Base-by-base conservation (phyloP, 1,140 invertebrate species). In the Bemisia tabaci region DNA sequence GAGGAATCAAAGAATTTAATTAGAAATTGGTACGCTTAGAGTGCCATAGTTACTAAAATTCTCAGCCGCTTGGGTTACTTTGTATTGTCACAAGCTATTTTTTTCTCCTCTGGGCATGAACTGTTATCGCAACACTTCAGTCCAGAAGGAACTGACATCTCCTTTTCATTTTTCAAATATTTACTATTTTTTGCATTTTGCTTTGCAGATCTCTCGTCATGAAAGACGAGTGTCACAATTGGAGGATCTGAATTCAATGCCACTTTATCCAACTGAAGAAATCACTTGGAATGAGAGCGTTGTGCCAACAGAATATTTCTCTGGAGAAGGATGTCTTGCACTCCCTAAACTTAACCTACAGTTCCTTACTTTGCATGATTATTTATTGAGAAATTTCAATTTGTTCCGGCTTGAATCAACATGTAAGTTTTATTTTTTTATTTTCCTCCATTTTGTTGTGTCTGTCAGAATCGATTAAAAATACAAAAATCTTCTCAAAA, bases 251-350 rank as follows among this genome's bases (percentile, higher is more conserved):
- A 99, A 99, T 75, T 89, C 94, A 71, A 97, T 99, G 92, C 95
- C 97, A 0, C 80, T 99, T 0, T 99, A 99, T 78, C 97, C 97
- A 0, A 98, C 95, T 0, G 97, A 99, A 76, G 87, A 94, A 63
- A 89, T 99, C 12, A 97, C 99, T 71, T 99, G 97, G 97, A 94
- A 99, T 79, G 95, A 98, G 76, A 98, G 97, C 75, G 86, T 99
- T 33, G 96, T 99, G 0, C 97, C 97, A 0, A 93, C 92, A 0
- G 95, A 98, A 73, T 97, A 96, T 77, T 98, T 93, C 78, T 94
- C 91, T 64, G 94, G 94, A 0, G 95, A 98, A 77, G 92, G 89
- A 26, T 95, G 92, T 74, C 79, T 99, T 11, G 96, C 97, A 0
- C 79, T 99, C 67, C 96, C 97, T 0, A 99, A 99, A 78, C 79